Evolutionary conservation across 2,888 invertebrate genomes (phyloP), one percentile per base, ranked within the genome.

Genomic region (Druceiella hillmani): DNA sequence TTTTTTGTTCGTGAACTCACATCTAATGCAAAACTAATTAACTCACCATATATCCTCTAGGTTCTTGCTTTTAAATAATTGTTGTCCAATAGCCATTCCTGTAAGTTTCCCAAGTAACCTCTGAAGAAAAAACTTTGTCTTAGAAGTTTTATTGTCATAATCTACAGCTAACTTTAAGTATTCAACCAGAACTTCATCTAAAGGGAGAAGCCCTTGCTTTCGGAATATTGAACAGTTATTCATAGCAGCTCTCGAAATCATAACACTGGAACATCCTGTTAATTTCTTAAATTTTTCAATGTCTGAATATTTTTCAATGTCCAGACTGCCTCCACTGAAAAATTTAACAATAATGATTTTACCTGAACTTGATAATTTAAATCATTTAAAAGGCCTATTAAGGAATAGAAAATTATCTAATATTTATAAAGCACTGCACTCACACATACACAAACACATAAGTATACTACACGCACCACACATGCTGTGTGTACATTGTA

Each of bases 111-210:
- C 78, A 25, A 93, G 62, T 67, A 93, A 87, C 62, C 86, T 85
- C 59, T 92, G 90, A 26, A 94, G 74, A 50, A 87, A 87, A 60
- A 94, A 94, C 61, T 94, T 94, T 2, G 84, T 80, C 58, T 87
- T 88, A 25, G 83, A 79, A 4, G 85, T 82, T 1, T 82, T 73
- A 63, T 86, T 89, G 52, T 91, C 89, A 58, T 81, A 92, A 49
- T 85, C 79, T 4, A 91, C 72, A 6, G 85, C 81, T 56, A 86
- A 66, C 40, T 74, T 77, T 27, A 85, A 61, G 59, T 83, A 85
- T 36, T 72, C 67, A 31, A 58, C 76, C 36, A 92, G 86, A 2
- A 92, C 78, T 31, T 80, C 76, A 43, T 85, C 81, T 45, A 88
- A 64, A 3, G 81, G 74, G 31, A 86, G 57, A 36, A 77, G 52